Evolutionary conservation across 2,888 invertebrate genomes (phyloP), one percentile per base, ranked within the genome.

Genomic region (Macrophya annulata): DNA sequence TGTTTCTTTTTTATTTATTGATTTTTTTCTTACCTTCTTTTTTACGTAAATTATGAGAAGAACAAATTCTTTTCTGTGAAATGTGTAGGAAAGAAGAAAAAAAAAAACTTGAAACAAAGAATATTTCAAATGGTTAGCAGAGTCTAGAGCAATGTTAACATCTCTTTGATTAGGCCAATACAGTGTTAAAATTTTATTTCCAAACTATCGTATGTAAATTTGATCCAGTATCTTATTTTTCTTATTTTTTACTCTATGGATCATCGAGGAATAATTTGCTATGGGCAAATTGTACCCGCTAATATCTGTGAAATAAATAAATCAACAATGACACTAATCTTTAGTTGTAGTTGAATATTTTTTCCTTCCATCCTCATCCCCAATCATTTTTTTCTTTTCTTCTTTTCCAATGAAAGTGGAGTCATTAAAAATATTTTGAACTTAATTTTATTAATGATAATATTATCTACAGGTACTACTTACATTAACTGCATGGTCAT

Each of bases 281-380:
- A 86, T 85, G 85, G 86, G 87, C 88, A 87, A 89, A 89, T 90
- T 91, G 89, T 91, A 92, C 87, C 87, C n/a, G 85, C 87, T 89
- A 87, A 90, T 91, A 68, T 62, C 45, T 83, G 71, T 83, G 83
- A 74, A 83, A 48, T 83, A 71, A 83, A 83, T 68, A 83, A 83
- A 83, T 71, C 68, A 83, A 68, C 68, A 83, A 71, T 62, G 62
- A 62, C 40, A 82, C 31, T 83, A 48, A 71, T 81, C 17, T n/a
- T 68, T 31, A 25, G 15, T 10, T 6, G 10, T 45, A 25, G 43
- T 45, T 68, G 4, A 37, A 37, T 68, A 68, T 37, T 15, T 6
- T 48, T 37, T 37, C 68, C 68, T 37, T 68, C 5, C 12, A 15
- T 68, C 37, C 68, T 31, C 3, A 0, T 25, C 31, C 31, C 21